These are phyloP conservation scores for Sebastes matsubarae DNA, from an alignment of 2,797 vertebrate genomes.

Conservation along the genomic window DNA sequence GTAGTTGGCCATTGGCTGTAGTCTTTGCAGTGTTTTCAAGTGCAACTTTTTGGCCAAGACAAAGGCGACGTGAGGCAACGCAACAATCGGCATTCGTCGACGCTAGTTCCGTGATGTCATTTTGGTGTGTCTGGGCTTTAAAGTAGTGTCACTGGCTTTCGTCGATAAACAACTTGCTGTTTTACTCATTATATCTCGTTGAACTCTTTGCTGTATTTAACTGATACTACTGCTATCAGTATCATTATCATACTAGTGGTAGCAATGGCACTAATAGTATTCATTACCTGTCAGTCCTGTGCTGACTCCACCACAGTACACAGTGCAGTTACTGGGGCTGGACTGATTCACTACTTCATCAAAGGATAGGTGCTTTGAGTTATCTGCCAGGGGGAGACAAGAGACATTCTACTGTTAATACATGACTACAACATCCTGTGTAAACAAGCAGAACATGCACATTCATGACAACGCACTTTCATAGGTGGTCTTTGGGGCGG, in stretches of 20 bases:
- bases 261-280: neutral
- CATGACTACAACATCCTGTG: neutral
- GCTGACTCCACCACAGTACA: slow-evolving; percentile 96
- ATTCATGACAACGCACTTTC: slow-evolving; percentile 85
- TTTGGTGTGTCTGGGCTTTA: neutral
- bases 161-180: neutral
- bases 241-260: neutral
- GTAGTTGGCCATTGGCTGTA: no score
- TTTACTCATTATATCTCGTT: neutral
- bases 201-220: neutral
- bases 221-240: neutral
- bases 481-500: slow-evolving; percentile 93
- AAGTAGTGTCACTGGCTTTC: neutral
- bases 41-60: no score
- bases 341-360: slow-evolving; percentile 97
- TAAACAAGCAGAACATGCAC: neutral
- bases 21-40: no score
- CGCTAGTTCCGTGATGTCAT: neutral
- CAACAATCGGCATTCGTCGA: neutral
- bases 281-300: slow-evolving; percentile 91
- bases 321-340: slow-evolving; percentile 97
- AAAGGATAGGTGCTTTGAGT: slow-evolving; percentile 94
- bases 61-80: no score
- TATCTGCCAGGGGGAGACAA: slow-evolving; percentile 71
- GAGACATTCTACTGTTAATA: neutral